Conservation (phyloP, 1,140 invertebrate species). For the Leptestheria dahalacensis region DNA sequence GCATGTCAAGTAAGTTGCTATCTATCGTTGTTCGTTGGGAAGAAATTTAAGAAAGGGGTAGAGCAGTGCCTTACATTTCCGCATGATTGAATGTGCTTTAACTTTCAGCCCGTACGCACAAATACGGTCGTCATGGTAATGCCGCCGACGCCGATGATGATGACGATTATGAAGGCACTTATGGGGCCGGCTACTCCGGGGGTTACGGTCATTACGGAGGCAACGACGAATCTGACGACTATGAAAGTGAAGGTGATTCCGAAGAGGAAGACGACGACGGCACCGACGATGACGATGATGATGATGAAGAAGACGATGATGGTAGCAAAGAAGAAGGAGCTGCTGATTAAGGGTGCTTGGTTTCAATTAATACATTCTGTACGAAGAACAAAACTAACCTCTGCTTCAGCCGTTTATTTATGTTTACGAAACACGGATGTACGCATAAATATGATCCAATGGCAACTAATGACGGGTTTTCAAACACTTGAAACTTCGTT, state of each 20-base stretch:
- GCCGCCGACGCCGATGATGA: constrained; percentile 35
- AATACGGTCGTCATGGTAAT: constrained; percentile 63
- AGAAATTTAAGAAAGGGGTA: no score
- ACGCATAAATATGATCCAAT: no score
- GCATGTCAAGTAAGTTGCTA: constrained; percentile 84
- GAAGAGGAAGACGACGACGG: constrained; percentile 36
- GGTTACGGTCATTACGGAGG: constrained; percentile 27
- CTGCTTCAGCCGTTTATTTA: no score
- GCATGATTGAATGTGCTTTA: constrained; percentile 19
- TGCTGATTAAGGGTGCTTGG: no score
- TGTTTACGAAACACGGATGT: no score
- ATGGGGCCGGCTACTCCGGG: constrained; percentile 18
- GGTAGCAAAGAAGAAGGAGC: not conserved
- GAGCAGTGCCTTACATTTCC: no score
- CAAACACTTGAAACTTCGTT: no score
- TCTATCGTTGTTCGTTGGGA: no score
- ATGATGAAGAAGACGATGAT: constrained; percentile 12
- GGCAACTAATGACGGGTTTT: no score
- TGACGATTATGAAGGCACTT: constrained; percentile 31
- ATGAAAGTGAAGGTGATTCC: constrained; percentile 38
- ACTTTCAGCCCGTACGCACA: constrained; percentile 52
- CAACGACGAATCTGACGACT: constrained; percentile 29
- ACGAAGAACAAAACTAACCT: no score
- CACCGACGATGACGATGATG: constrained; percentile 30
- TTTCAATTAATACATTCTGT: no score